Conservation (phyloP, 2,888 invertebrate genomes). For the Stenolophus ochropezus region DNA sequence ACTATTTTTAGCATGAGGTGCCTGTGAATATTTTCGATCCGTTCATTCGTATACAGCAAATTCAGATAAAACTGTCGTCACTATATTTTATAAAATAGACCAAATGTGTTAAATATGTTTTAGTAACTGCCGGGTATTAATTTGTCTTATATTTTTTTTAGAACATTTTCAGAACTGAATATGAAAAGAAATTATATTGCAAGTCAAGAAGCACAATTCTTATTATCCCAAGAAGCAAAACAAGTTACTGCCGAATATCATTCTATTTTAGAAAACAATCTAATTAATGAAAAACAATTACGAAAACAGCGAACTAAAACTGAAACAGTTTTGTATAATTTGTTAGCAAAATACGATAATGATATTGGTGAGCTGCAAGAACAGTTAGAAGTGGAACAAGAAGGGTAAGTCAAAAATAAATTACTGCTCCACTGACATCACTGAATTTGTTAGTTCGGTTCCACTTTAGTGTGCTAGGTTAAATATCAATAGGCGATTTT, state of each 20-base stretch:
- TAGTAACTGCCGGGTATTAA: too few relatives aligned
- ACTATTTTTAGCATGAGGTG: too few relatives aligned
- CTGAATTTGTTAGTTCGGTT: too few relatives aligned
- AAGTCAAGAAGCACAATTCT: conserved; percentile 73
- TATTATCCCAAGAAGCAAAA: conserved; percentile 74
- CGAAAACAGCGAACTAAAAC: conserved; percentile 76
- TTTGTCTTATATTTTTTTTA: too few relatives aligned
- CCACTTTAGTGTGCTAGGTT: too few relatives aligned
- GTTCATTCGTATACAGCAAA: too few relatives aligned
- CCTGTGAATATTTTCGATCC: too few relatives aligned
- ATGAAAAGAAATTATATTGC: conserved; percentile 75
- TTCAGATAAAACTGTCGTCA: too few relatives aligned
- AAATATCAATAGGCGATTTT: too few relatives aligned
- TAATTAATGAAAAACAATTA: conserved; percentile 75
- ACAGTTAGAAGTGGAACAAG: conserved; percentile 74
- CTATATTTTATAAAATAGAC: too few relatives aligned
- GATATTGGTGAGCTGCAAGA: conserved; percentile 78
- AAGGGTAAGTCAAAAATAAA: conserved; percentile 64
- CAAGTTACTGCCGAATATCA: conserved; percentile 73
- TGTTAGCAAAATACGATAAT: conserved; percentile 77
- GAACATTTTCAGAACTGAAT: conserved; percentile 74
- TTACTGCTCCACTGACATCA: too few relatives aligned
- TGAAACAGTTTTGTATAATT: conserved; percentile 76
- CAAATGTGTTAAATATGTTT: too few relatives aligned
- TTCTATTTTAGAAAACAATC: conserved; percentile 72